Percentiles rank a stretch among this genome's conserved stretches.
phyloP scores from a whole-genome alignment of 2,888 invertebrate genomes.

The Dendrolimus pini region DNA sequence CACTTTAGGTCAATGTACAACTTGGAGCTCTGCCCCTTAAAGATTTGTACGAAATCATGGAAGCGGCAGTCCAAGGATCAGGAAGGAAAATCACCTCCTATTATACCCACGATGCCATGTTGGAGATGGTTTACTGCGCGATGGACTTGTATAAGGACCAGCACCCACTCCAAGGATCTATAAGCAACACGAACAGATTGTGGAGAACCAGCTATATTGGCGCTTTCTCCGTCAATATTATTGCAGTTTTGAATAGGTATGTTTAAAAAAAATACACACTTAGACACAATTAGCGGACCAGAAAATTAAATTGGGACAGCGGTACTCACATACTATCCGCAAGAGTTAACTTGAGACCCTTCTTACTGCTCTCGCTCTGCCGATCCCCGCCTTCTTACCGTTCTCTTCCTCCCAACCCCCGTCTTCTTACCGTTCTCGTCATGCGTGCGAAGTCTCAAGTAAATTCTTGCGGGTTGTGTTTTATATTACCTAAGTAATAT shows the following conservation, averaged over 20 bases:
- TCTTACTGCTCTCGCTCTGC: too few species aligned
- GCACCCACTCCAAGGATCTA: conserved; percentile 69
- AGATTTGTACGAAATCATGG: conserved; percentile 79
- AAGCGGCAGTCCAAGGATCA: conserved; percentile 27
- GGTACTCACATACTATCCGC: too few species aligned
- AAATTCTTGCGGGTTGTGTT: too few species aligned
- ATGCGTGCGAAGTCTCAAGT: too few species aligned
- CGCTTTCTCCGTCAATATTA: conserved; percentile 84
- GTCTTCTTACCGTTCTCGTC: too few species aligned
- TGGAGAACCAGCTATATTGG: conserved; percentile 82
- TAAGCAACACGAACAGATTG: conserved; percentile 71
- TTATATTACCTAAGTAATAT: too few species aligned
- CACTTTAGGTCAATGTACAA: conserved; percentile 72
- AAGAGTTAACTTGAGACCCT: too few species aligned
- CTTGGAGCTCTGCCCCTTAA: conserved; percentile 81
- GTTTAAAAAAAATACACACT: conserved; percentile 12
- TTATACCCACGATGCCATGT: conserved; percentile 81
- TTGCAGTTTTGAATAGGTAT: conserved; percentile 84
- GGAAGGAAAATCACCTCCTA: conserved; percentile 77
- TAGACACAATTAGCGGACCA: too few species aligned
- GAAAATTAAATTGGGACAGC: too few species aligned
- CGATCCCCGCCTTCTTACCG: too few species aligned
- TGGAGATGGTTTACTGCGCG: conserved; percentile 79
- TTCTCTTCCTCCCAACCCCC: too few species aligned
- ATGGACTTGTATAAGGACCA: conserved; percentile 80